These are phyloP conservation scores for Drepanosiphum platanoidis DNA, from an alignment of 2,888 invertebrate species.

Conservation along the genomic window DNA sequence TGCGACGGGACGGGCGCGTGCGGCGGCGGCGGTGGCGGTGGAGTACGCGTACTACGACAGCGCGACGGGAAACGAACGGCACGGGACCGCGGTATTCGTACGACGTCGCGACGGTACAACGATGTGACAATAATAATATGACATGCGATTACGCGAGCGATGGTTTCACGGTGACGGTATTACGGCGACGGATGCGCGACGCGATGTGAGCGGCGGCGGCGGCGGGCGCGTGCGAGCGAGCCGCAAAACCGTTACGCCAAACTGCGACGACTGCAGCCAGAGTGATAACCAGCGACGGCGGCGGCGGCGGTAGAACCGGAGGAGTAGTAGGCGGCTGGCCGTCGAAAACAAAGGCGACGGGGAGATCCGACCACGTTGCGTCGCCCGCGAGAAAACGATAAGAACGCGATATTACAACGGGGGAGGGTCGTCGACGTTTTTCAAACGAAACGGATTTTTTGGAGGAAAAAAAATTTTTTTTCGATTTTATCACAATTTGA, in stretches of 20 bases:
- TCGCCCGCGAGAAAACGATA: background rate
- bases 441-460: background rate
- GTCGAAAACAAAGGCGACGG: background rate
- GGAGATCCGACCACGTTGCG: constrained; percentile 40
- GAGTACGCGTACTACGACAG: background rate
- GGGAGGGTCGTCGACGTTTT: background rate
- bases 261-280: constrained; percentile 8
- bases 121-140: background rate
- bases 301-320: background rate
- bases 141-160: too few species aligned
- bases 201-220: background rate
- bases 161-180: background rate
- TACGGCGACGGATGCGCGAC: background rate
- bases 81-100: background rate
- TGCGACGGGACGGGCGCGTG: background rate
- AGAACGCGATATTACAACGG: background rate
- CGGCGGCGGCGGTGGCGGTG: background rate
- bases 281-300: constrained; percentile 44
- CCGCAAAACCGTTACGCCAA: constrained; percentile 57
- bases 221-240: background rate
- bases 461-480: background rate
- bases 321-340: background rate
- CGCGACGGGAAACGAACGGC: background rate
- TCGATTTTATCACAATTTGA: background rate
- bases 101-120: background rate